Base-by-base conservation (phyloP, 1,140 invertebrate species). In the Drosophila bipectinata region DNA sequence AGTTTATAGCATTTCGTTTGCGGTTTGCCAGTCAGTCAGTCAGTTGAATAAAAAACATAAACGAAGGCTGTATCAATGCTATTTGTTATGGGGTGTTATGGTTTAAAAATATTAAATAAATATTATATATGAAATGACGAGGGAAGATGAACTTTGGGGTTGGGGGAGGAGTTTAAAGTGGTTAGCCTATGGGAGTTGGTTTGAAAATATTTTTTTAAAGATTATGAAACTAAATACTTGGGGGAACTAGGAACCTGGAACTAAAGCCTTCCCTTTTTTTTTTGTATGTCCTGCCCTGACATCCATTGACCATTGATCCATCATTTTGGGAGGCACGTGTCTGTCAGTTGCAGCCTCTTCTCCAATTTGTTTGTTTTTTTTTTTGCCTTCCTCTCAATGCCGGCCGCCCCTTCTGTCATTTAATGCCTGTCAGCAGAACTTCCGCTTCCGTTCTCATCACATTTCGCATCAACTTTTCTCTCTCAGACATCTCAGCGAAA, bases 281-380 rank as follows among this genome's bases (percentile, higher is more conserved):
- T 26, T 47, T 18, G 1, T 18, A 1, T 18, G 18, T 18, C 24
- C 48, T 9, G 37, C 34, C 0, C 26, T 66, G 60, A 26, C 61
- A 61, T 3, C 7, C 63, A 26, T 44, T 64, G 47, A 44, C 26
- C 26, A 32, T 67, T 66, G 47, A 51, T 68, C 41, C 49, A 67
- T 68, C 64, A 68, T 68, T 67, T 26, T 4, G 26, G 26, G 34
- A 8, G 41, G 39, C 39, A 41, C 39, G 39, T 41, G 39, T 41
- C 41, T 44, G 41, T 44, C 41, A 44, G 41, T 18, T 15, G 41
- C 41, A 44, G 41, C 41, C 41, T 44, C 41, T 9, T 15, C 39
- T 41, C 39, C 4, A 8, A 7, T 30, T 15, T 15, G 15, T 15
- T 15, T 15, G 15, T 15, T 15, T 18, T 18, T 18, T 18, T 30